Conservation (phyloP, 92 coral and sea anemone genomes). For the Epizoanthus rinbou region DNA sequence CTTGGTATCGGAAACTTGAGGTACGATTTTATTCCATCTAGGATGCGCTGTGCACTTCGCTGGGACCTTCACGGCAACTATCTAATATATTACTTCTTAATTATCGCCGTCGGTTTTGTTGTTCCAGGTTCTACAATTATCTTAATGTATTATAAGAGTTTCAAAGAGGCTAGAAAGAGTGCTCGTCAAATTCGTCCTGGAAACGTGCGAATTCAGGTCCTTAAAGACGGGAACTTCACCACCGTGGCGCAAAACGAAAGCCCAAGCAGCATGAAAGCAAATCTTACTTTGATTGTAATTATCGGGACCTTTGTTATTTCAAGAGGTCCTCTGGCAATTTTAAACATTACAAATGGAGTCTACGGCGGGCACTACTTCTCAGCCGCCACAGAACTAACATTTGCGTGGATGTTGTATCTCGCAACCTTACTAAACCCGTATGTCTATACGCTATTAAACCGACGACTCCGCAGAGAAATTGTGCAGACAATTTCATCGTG, state of each 20-base stretch:
- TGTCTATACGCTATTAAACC: conserved; percentile 69
- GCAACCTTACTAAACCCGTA: conserved; percentile 58
- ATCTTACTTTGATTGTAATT: conserved; percentile 57
- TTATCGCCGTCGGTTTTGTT: conserved; percentile 64
- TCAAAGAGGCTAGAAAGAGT: conserved; percentile 77
- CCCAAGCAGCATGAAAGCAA: conserved; percentile 55
- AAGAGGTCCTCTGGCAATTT: conserved; percentile 63
- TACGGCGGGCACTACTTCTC: conserved; percentile 63
- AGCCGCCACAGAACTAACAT: conserved; percentile 47
- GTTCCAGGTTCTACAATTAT: conserved; percentile 58
- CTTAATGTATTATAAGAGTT: conserved; percentile 78
- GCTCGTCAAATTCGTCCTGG: conserved; percentile 86
- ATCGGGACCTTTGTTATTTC: conserved; percentile 71
- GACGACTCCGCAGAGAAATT: conserved; percentile 78
- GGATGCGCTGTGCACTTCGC: conserved; percentile 70
- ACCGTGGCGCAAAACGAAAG: conserved; percentile 59
- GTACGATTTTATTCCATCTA: conserved; percentile 57
- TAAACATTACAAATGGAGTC: conserved; percentile 56
- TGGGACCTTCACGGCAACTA: conserved; percentile 76
- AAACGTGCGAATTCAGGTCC: conserved; percentile 66
- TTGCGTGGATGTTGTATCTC: conserved; percentile 58
- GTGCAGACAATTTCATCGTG: conserved; percentile 39
- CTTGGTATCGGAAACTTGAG: conserved; percentile 63
- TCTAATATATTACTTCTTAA: conserved; percentile 62
- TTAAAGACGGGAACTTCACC: conserved; percentile 78